A percentile compares a stretch with the other conserved stretches of the same genome.
phyloP scores from a whole-genome alignment of 1,140 invertebrate species.

The Medauroidea extradentata region DNA sequence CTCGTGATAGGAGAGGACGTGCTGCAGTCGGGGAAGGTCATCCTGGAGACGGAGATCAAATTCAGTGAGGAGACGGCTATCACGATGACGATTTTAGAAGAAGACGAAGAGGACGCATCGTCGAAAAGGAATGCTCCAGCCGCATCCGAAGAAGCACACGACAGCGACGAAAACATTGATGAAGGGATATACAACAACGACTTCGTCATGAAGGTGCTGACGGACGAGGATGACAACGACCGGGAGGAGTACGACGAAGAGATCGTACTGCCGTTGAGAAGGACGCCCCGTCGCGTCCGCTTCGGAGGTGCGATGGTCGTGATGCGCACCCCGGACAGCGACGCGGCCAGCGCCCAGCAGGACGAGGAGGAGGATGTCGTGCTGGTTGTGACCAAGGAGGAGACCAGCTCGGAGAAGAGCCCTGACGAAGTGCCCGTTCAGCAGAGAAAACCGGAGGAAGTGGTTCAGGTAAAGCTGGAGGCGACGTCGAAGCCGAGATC shows the following conservation, averaged over 20 bases:
- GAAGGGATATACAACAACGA: constrained; percentile 13
- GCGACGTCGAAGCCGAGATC: background rate
- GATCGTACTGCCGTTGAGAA: constrained; percentile 32
- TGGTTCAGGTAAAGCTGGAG: background rate
- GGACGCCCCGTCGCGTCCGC: constrained; percentile 53
- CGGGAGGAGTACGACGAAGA: constrained; percentile 7
- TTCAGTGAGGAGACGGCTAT: constrained; percentile 70
- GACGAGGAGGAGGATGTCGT: background rate
- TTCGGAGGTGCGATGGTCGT: constrained; percentile 81
- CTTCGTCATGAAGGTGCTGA: constrained; percentile 45
- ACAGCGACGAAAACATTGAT: background rate
- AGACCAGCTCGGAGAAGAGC: background rate
- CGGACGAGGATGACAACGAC: constrained; percentile 49
- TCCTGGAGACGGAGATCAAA: constrained; percentile 75
- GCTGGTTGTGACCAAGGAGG: background rate
- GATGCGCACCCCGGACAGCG: constrained; percentile 75
- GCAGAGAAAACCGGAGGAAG: background rate
- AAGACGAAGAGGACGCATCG: constrained; percentile 48
- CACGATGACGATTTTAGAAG: constrained; percentile 74
- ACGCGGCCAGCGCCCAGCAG: constrained; percentile 40
- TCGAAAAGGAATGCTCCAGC: constrained; percentile 47
- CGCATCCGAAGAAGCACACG: constrained; percentile 24
- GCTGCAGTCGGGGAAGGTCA: constrained; percentile 46
- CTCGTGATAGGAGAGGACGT: background rate
- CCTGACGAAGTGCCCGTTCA: background rate